Percentiles rank a stretch among this genome's conserved stretches.
Conservation (phyloP, 1,140 invertebrate species). For the Mercenaria mercenaria region DNA sequence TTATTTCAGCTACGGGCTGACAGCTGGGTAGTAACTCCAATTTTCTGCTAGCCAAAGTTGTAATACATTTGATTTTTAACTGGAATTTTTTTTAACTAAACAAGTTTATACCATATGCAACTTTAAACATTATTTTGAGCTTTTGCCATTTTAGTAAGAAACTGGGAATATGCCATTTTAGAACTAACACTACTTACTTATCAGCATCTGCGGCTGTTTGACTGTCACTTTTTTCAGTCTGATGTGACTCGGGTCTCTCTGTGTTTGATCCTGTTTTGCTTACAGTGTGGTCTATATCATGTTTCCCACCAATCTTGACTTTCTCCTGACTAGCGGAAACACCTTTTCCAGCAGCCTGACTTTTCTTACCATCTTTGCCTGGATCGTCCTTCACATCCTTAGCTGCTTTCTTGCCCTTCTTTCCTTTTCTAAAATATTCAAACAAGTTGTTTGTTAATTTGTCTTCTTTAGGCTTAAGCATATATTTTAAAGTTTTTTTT, state of each 20-base stretch:
- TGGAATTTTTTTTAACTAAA: no score
- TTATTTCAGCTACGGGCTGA: no score
- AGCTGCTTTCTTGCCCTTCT: slow-evolving; percentile 74
- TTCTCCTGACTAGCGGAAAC: slow-evolving; percentile 48
- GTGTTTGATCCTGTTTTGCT: slow-evolving; percentile 73
- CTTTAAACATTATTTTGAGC: no score
- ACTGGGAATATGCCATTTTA: no score
- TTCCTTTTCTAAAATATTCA: slow-evolving; percentile 53
- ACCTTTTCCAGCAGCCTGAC: slow-evolving; percentile 65
- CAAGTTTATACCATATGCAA: no score
- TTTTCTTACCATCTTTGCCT: slow-evolving; percentile 79
- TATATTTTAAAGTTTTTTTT: no score
- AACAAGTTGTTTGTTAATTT: not conserved
- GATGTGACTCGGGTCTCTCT: slow-evolving; percentile 84
- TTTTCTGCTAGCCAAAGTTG: no score
- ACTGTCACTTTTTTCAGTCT: slow-evolving; percentile 83
- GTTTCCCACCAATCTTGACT: slow-evolving; percentile 63
- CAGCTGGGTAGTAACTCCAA: no score
- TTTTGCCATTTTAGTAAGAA: no score
- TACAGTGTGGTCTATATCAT: slow-evolving; percentile 79
- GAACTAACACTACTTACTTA: slow-evolving; percentile 84
- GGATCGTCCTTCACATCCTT: slow-evolving; percentile 78
- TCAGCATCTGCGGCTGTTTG: slow-evolving; percentile 74
- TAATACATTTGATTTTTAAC: no score
- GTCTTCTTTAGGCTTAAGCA: no score